Evolutionary conservation across 1,140 invertebrate genomes (phyloP).

Genomic region (Hesperophylax magnus): DNA sequence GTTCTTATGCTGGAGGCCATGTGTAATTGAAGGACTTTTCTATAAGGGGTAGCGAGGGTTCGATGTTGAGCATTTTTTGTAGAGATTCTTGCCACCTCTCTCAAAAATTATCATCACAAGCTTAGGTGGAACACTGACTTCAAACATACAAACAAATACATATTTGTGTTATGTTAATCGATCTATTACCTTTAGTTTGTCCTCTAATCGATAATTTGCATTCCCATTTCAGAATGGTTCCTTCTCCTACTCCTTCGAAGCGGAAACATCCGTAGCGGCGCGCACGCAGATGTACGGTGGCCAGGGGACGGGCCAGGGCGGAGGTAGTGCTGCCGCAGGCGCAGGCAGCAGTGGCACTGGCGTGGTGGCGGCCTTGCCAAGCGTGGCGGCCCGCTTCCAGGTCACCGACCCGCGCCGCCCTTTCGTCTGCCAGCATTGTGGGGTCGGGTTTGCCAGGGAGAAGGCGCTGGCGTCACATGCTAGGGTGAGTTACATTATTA

Average conservation of each 20-base stretch:
- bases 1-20: no score
- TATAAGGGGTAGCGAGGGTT: no score
- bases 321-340: slow-evolving; percentile 50
- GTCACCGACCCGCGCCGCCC: slow-evolving; percentile 81
- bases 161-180: no score
- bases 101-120: no score
- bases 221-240: slow-evolving; percentile 39
- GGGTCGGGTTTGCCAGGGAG: slow-evolving; percentile 83
- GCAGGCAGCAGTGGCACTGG: slow-evolving; percentile 26
- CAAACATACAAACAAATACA: no score
- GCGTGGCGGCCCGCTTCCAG: slow-evolving; percentile 54
- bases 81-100: no score
- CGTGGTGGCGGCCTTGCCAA: slow-evolving; percentile 40
- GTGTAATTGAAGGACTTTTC: no score
- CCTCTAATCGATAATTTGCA: no score
- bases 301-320: slow-evolving; percentile 62
- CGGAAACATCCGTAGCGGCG: slow-evolving; percentile 61
- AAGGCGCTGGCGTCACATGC: slow-evolving; percentile 83
- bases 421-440: slow-evolving; percentile 86
- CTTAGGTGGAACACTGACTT: no score
- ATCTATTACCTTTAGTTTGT: no score
- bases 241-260: slow-evolving; percentile 34
- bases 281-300: slow-evolving; percentile 68
- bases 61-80: no score
- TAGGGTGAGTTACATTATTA: slow-evolving; percentile 64